Percentiles rank a stretch among this genome's conserved stretches.
phyloP scores from a whole-genome alignment of 2,888 invertebrate species.

The Timema cristinae region DNA sequence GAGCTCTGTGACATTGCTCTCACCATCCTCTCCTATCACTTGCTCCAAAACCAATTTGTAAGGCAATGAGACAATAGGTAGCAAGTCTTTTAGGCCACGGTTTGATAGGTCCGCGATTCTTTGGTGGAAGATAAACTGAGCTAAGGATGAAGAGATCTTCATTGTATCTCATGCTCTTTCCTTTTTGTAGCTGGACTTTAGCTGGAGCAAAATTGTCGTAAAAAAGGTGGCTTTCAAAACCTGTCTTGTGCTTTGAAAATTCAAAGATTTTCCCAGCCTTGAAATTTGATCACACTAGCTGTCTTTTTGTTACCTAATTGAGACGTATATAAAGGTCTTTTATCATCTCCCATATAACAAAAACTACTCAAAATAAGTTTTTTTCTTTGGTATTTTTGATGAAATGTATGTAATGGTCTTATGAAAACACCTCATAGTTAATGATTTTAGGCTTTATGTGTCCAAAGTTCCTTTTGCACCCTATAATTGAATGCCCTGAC shows the following conservation, averaged over 20 bases:
- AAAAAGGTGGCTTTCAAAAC: not conserved
- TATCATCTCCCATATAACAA: not conserved
- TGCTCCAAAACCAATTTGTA: too few species aligned
- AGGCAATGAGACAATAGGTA: too few species aligned
- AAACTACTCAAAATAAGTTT: not conserved
- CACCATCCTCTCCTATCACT: too few species aligned
- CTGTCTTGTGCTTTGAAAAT: not conserved
- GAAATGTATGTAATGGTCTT: too few species aligned
- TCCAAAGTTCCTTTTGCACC: too few species aligned
- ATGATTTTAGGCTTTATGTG: too few species aligned
- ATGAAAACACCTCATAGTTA: too few species aligned
- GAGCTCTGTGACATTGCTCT: too few species aligned
- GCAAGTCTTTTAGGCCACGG: too few species aligned
- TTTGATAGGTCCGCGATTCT: not conserved
- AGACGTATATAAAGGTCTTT: not conserved
- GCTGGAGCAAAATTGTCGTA: not conserved
- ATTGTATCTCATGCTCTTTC: slow-evolving; percentile 10
- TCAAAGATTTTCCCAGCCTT: not conserved
- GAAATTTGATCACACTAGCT: not conserved
- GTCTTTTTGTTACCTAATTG: not conserved
- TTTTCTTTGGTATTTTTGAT: too few species aligned
- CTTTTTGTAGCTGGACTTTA: slow-evolving; percentile 8
- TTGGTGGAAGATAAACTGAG: slow-evolving; percentile 5
- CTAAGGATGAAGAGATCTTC: slow-evolving; percentile 12
- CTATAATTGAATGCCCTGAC: too few species aligned